Evolutionary conservation across 2,888 invertebrate species (phyloP).

Genomic region (Strigamia maritima): DNA sequence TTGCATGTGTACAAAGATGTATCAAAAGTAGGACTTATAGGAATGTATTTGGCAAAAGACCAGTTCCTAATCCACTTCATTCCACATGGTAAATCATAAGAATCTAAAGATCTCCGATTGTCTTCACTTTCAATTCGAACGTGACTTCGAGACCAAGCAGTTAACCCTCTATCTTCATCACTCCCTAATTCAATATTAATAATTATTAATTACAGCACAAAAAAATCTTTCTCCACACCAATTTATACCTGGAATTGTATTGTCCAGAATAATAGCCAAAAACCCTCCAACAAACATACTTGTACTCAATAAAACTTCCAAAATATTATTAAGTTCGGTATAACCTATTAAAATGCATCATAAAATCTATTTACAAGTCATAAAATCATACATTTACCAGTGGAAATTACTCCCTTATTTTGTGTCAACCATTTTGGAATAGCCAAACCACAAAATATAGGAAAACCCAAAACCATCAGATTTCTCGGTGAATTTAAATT

Average conservation of each 20-base stretch:
- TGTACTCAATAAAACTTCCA: conserved; percentile 43
- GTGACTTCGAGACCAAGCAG: not conserved
- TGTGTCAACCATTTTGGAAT: conserved; percentile 40
- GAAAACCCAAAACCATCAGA: conserved; percentile 82
- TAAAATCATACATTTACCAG: conserved; percentile 15
- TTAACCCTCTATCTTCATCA: not conserved
- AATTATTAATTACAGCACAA: not conserved
- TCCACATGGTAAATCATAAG: conserved; percentile 62
- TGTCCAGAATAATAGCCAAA: conserved; percentile 45
- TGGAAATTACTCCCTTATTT: conserved; percentile 36
- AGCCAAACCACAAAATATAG: conserved; percentile 73
- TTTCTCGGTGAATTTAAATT: conserved; percentile 79
- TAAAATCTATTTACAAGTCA: not conserved
- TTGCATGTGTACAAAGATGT: not conserved
- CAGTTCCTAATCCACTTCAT: conserved; percentile 63
- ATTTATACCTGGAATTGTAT: conserved; percentile 45
- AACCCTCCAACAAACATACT: conserved; percentile 46
- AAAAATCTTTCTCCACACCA: not conserved
- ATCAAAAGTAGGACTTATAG: conserved; percentile 40
- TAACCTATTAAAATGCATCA: not conserved
- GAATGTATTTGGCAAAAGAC: conserved; percentile 36
- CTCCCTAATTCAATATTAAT: not conserved
- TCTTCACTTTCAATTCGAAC: not conserved
- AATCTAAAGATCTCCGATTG: not conserved
- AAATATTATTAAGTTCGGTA: conserved; percentile 33